phyloP scores from a whole-genome alignment of 2,113 vertebrate genomes.

The Vombatus ursinus region DNA sequence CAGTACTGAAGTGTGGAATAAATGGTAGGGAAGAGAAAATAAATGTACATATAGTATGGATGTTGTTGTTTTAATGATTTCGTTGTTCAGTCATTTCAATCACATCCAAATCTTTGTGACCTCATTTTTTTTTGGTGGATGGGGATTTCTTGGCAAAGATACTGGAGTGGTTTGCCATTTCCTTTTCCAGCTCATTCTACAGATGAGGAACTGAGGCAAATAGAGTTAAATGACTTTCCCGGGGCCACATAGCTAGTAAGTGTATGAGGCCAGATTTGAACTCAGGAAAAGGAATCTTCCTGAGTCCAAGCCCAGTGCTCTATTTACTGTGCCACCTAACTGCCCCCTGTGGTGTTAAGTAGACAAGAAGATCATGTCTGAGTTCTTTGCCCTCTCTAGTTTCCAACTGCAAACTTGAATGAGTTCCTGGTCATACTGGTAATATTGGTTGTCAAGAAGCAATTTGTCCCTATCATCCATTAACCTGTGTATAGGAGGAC shows the following conservation, averaged over 20 bases:
- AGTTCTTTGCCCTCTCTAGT: not conserved
- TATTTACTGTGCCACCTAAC: too few relatives aligned
- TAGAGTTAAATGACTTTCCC: not conserved
- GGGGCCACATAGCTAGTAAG: too few relatives aligned
- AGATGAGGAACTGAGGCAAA: not conserved
- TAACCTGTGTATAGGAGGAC: not conserved
- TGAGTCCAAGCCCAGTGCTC: not conserved
- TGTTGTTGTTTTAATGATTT: not conserved
- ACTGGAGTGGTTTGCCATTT: not conserved
- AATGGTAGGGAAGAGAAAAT: too few relatives aligned
- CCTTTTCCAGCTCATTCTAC: not conserved
- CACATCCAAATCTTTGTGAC: not conserved
- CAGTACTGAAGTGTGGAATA: not conserved
- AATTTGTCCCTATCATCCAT: not conserved
- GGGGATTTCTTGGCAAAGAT: not conserved
- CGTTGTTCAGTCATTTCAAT: not conserved
- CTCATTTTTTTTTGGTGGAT: not conserved
- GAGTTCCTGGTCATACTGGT: not conserved
- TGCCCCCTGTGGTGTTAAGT: not conserved
- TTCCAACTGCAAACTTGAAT: not conserved
- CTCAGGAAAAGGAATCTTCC: not conserved
- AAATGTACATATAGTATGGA: not conserved
- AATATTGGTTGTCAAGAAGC: not conserved
- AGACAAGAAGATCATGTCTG: not conserved
- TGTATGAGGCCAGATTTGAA: too few relatives aligned